Percentiles rank a stretch among this genome's conserved stretches.
phyloP scores from a whole-genome alignment of 1,140 invertebrate genomes.

The Agraylea sexmaculata region DNA sequence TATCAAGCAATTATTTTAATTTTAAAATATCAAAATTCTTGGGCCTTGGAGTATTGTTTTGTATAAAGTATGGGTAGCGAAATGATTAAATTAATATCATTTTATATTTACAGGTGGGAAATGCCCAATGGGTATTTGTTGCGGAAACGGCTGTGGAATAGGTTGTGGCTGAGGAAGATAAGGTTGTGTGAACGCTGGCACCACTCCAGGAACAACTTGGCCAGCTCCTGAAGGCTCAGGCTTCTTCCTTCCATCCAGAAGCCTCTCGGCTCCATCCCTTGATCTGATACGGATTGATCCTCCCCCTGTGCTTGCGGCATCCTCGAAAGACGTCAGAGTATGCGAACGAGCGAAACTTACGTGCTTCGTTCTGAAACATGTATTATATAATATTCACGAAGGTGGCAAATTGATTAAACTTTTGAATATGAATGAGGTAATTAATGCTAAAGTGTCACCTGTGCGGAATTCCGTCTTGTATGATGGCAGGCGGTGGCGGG shows the following conservation, averaged over 20 bases:
- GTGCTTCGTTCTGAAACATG: slow-evolving; percentile 59
- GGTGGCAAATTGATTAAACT: neutral
- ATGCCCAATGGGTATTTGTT: slow-evolving; percentile 17
- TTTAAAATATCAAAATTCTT: too few species aligned
- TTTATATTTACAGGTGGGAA: slow-evolving; percentile 19
- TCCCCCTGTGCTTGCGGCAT: slow-evolving; percentile 42
- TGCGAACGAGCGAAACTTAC: slow-evolving; percentile 83
- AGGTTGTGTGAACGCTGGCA: slow-evolving; percentile 12
- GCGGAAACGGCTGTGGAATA: slow-evolving; percentile 11
- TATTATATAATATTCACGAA: neutral
- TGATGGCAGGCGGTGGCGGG: slow-evolving; percentile 38
- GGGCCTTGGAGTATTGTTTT: too few species aligned
- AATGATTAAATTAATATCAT: too few species aligned
- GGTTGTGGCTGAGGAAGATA: slow-evolving; percentile 16
- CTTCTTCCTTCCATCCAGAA: slow-evolving; percentile 16
- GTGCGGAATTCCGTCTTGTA: slow-evolving; percentile 24
- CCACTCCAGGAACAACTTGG: neutral
- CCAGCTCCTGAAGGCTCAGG: slow-evolving; percentile 9
- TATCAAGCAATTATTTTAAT: too few species aligned
- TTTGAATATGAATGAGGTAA: neutral
- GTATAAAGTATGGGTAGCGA: too few species aligned
- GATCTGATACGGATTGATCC: slow-evolving; percentile 30
- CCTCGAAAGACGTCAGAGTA: slow-evolving; percentile 70
- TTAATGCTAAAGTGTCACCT: slow-evolving; percentile 11
- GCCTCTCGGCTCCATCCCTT: slow-evolving; percentile 30